phyloP scores from a whole-genome alignment of 1,140 invertebrate genomes.

The Diorhabda carinulata region DNA sequence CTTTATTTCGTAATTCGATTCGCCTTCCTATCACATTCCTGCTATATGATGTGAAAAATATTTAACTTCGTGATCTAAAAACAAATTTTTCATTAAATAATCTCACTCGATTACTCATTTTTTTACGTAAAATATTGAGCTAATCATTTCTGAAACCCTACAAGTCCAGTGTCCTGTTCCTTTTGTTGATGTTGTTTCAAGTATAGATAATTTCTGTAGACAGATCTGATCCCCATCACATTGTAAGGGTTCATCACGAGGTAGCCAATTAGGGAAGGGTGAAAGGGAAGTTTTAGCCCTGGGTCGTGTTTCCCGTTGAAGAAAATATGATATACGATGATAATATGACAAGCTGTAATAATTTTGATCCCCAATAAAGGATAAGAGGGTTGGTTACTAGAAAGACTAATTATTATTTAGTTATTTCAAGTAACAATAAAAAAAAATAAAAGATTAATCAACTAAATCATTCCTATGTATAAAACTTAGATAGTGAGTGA shows the following conservation, averaged over 20 bases:
- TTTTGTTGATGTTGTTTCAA: conserved; percentile 17
- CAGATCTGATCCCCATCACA: conserved; percentile 18
- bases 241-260: conserved; percentile 22
- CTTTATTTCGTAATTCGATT: conserved; percentile 19
- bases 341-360: background rate
- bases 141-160: conserved; percentile 17
- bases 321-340: conserved; percentile 7
- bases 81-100: too few species aligned
- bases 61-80: background rate
- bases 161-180: conserved; percentile 20
- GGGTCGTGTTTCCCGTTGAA: conserved; percentile 8
- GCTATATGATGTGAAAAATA: conserved; percentile 2
- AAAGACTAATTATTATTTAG: too few species aligned
- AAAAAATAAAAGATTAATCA: too few species aligned
- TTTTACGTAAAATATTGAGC: background rate
- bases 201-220: conserved; percentile 23
- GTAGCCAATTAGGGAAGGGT: conserved; percentile 23
- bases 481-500: too few species aligned
- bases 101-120: too few species aligned
- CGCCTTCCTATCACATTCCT: background rate
- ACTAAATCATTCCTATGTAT: too few species aligned
- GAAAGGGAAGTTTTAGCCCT: conserved; percentile 13
- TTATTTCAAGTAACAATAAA: too few species aligned
- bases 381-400: too few species aligned
- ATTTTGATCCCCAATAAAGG: too few species aligned